These are phyloP conservation scores for Drosophila pachea DNA, from an alignment of 1,140 invertebrate species.

Conservation along the genomic window DNA sequence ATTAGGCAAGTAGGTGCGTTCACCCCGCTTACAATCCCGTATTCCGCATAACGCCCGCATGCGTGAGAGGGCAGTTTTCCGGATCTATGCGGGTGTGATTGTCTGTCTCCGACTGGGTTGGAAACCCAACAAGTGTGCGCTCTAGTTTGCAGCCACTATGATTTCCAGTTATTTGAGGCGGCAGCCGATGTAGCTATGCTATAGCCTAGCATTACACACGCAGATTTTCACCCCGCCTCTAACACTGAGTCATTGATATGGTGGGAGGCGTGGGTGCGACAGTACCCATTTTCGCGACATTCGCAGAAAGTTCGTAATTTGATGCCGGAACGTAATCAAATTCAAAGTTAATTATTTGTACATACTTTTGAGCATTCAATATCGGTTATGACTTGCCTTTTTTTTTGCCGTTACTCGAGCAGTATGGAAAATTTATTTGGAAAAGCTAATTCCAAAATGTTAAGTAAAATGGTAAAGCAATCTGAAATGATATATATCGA, in stretches of 20 bases:
- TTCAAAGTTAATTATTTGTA: conserved; percentile 1
- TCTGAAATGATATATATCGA: too few relatives aligned
- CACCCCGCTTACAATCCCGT: conserved; percentile 30
- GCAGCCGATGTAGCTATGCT: not conserved
- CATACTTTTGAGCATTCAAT: not conserved
- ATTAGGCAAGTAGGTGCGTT: conserved; percentile 41
- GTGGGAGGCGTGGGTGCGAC: conserved; percentile 1
- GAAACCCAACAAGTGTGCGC: conserved; percentile 74
- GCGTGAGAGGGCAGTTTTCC: conserved; percentile 15
- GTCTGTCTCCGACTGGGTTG: conserved; percentile 28
- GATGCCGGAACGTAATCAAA: conserved; percentile 42
- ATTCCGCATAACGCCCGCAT: conserved; percentile 7
- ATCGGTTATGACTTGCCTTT: conserved; percentile 2
- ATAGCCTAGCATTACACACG: conserved; percentile 21
- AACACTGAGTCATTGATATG: conserved; percentile 55
- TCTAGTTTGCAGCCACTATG: conserved; percentile 54
- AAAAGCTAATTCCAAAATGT: too few relatives aligned
- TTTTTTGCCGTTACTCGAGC: not conserved
- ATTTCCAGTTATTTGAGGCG: conserved; percentile 52
- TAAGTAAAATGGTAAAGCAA: too few relatives aligned
- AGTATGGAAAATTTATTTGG: too few relatives aligned
- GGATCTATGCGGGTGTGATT: conserved; percentile 26
- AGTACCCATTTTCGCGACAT: conserved; percentile 15
- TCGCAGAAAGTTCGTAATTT: conserved; percentile 41
- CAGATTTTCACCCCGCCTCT: conserved; percentile 62